A percentile compares a stretch with the other conserved stretches of the same genome.
These are phyloP conservation scores for Sorex araneus DNA, from an alignment of 2,113 vertebrate genomes.

Conservation along the genomic window DNA sequence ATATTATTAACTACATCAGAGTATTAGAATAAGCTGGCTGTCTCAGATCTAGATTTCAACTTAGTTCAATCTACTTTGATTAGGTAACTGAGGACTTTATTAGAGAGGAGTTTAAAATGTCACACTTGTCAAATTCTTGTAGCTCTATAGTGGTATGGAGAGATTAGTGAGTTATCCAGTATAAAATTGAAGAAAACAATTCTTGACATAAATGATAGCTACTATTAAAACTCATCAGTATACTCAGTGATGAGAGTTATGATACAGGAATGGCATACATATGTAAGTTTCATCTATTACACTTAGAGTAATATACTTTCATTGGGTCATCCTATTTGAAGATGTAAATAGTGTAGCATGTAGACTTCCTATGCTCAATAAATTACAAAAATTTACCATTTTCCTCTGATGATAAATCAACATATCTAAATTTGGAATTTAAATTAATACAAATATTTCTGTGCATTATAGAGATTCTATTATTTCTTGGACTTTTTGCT, in stretches of 20 bases:
- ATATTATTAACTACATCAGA: background rate
- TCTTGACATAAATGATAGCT: too few relatives aligned
- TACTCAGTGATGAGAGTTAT: background rate
- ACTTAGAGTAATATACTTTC: background rate
- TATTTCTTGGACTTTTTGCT: background rate
- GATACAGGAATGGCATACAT: accelerated
- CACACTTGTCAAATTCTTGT: background rate
- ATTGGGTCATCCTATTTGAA: background rate
- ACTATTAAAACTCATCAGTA: background rate
- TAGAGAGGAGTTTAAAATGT: background rate
- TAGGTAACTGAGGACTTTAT: background rate
- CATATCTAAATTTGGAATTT: background rate
- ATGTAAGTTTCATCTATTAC: background rate
- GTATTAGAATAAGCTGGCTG: background rate
- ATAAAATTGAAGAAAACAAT: background rate
- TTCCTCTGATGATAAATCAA: background rate
- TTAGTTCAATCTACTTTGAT: slow-evolving; percentile 19
- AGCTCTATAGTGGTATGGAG: background rate
- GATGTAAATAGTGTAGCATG: background rate
- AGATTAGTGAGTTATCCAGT: background rate
- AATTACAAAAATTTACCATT: background rate
- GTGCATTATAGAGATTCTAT: background rate
- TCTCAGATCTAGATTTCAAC: background rate
- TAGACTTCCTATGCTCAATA: background rate
- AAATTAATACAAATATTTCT: background rate